phyloP scores from a whole-genome alignment of 2,113 vertebrate genomes.

The Prionailurus viverrinus region DNA sequence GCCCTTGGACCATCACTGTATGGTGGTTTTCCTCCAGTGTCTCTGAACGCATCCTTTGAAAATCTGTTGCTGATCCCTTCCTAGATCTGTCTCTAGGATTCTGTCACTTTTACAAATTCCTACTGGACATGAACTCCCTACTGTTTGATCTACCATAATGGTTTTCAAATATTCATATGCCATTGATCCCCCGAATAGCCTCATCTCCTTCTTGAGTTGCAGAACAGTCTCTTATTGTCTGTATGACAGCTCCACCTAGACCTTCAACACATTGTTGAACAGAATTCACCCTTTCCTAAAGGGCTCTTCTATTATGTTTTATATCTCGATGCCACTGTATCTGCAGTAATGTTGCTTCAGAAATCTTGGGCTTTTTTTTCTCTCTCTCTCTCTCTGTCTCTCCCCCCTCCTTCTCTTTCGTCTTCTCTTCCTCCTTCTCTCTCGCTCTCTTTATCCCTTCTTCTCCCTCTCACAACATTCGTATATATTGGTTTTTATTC shows the following conservation, averaged over 20 bases:
- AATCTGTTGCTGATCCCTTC: background rate
- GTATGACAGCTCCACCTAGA: background rate
- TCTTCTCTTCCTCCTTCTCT: background rate
- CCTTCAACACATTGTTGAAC: background rate
- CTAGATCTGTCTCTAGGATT: background rate
- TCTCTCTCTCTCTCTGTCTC: background rate
- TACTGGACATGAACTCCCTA: background rate
- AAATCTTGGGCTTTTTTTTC: background rate
- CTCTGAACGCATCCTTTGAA: background rate
- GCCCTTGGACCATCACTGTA: background rate
- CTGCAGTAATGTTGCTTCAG: background rate
- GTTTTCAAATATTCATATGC: background rate
- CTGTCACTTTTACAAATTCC: background rate
- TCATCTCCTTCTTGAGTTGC: background rate
- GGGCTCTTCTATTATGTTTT: background rate
- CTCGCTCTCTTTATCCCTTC: background rate
- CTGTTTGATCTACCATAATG: background rate
- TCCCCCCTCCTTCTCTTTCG: too few species aligned
- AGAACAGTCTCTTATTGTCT: background rate
- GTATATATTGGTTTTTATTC: background rate
- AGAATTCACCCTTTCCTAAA: conserved; percentile 33
- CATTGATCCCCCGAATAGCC: background rate
- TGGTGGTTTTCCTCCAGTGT: background rate
- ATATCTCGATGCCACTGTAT: background rate
- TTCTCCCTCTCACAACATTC: background rate